These are phyloP conservation scores for Strix occidentalis DNA, from an alignment of 2,797 vertebrate genomes.

Conservation along the genomic window DNA sequence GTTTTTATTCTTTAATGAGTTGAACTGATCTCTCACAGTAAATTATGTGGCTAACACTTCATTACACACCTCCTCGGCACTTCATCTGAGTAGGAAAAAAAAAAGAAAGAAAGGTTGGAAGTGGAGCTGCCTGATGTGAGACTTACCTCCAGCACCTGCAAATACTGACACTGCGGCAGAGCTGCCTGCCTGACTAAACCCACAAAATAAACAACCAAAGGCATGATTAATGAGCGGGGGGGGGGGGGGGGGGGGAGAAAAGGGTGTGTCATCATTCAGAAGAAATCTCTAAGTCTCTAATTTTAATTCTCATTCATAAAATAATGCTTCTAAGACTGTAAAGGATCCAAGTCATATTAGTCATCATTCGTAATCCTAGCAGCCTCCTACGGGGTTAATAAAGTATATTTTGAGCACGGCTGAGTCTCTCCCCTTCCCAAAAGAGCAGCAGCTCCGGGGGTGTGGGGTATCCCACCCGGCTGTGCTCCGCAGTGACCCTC, in stretches of 20 bases:
- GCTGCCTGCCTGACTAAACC: neutral
- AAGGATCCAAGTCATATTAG: neutral
- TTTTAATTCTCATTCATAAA: constrained; percentile 38
- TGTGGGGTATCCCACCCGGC: fast-evolving
- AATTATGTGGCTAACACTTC: neutral
- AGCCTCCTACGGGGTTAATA: neutral
- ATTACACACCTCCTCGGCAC: neutral
- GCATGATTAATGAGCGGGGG: neutral
- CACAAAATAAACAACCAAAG: neutral
- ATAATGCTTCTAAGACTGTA: neutral
- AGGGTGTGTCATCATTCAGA: neutral
- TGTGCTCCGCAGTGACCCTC: neutral
- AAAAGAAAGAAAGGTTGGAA: neutral
- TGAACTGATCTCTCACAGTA: neutral
- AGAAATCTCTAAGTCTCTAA: neutral
- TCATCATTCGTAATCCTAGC: constrained; percentile 9
- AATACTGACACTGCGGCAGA: neutral
- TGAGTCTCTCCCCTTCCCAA: neutral
- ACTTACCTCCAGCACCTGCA: neutral
- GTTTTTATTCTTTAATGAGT: neutral
- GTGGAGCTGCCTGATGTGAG: neutral
- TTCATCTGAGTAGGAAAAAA: neutral
- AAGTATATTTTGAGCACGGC: neutral
- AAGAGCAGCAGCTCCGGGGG: neutral
- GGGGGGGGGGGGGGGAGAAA: too few species aligned